A percentile compares a stretch with the other conserved stretches of the same genome.
Conservation (phyloP, 2,888 invertebrate genomes). For the Ariolimax columbianus region DNA sequence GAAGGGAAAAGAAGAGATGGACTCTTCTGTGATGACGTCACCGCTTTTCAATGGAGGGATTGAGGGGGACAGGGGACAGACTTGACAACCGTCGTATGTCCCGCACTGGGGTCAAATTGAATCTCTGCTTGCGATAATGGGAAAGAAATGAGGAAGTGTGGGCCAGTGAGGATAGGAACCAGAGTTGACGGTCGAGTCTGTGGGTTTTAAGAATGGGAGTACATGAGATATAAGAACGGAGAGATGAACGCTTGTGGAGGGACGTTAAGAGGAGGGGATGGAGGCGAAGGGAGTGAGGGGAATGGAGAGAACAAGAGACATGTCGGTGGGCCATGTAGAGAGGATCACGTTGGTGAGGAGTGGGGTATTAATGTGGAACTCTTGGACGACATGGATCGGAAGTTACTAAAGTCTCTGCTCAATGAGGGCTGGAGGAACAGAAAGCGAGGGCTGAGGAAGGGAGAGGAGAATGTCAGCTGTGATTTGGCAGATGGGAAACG, state of each 20-base stretch:
- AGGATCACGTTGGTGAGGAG: neutral
- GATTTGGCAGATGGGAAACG: slow-evolving; percentile 22
- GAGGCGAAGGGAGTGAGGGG: neutral
- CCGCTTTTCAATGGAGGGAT: slow-evolving; percentile 1
- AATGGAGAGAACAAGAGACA: neutral
- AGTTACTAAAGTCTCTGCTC: slow-evolving; percentile 39
- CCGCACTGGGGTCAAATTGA: neutral
- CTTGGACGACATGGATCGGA: slow-evolving; percentile 42
- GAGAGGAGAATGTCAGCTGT: slow-evolving; percentile 20
- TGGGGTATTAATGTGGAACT: slow-evolving; percentile 18
- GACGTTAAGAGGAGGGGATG: slow-evolving; percentile 6
- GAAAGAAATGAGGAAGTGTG: neutral
- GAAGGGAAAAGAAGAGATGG: neutral
- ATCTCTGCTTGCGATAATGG: neutral
- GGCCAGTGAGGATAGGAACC: neutral
- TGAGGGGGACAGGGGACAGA: neutral
- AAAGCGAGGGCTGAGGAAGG: slow-evolving; percentile 1
- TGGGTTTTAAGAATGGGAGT: neutral
- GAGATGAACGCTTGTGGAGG: neutral
- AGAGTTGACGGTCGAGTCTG: neutral
- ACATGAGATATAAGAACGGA: neutral
- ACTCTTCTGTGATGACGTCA: neutral
- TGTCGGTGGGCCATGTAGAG: neutral
- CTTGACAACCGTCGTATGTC: slow-evolving; percentile 6
- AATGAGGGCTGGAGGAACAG: slow-evolving; percentile 34